Conservation (phyloP, 2,888 invertebrate species). For the Drepanosiphum platanoidis region DNA sequence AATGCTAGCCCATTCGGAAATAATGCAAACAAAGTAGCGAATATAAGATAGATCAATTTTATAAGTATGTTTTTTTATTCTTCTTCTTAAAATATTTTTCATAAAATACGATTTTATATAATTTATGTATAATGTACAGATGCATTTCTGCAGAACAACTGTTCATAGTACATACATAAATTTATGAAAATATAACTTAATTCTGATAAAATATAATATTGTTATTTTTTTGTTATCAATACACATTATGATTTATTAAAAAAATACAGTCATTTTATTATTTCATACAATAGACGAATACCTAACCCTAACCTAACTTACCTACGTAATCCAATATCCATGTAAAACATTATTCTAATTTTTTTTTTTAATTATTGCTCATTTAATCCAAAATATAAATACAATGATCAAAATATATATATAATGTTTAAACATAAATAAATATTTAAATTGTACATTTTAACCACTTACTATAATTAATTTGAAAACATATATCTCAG, state of each 20-base stretch:
- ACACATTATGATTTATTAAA: not conserved
- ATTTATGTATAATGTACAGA: not conserved
- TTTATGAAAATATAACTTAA: not conserved
- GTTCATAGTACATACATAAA: not conserved
- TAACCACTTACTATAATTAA: no score
- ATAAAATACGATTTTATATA: conserved; percentile 17
- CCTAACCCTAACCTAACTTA: no score
- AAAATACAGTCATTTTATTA: not conserved
- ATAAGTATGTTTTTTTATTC: not conserved
- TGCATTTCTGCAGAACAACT: not conserved
- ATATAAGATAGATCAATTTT: conserved; percentile 37
- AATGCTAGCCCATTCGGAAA: conserved; percentile 71
- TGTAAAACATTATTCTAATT: not conserved
- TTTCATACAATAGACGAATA: not conserved
- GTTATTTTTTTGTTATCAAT: conserved; percentile 12
- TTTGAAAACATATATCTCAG: no score
- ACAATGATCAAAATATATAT: no score
- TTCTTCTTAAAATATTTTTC: conserved; percentile 5
- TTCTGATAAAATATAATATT: conserved; percentile 1
- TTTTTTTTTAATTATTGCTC: no score
- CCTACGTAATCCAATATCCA: not conserved
- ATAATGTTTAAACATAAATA: no score
- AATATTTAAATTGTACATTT: no score
- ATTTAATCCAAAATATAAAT: no score
- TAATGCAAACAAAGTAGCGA: conserved; percentile 15